Base-by-base conservation (phyloP, 1,140 invertebrate genomes). In the Chironomus tepperi region DNA sequence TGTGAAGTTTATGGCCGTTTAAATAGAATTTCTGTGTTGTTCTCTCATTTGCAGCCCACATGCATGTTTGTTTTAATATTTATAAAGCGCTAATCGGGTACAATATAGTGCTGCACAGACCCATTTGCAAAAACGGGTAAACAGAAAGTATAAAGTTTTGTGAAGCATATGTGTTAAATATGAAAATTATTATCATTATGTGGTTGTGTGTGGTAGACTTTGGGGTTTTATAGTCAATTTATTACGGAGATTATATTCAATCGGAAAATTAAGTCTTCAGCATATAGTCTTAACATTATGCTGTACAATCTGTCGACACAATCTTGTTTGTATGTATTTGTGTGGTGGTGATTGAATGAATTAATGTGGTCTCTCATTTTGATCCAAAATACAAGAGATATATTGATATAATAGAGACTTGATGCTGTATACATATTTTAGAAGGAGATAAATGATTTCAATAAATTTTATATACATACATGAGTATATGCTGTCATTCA, bases 401-500 rank as follows among this genome's bases (percentile, higher is more conserved):
- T 5, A 5, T 57, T 57, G 5, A 57, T n/a, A n/a, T n/a, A 57
- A 57, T 15, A 57, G 12, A n/a, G 47, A n/a, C 47, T 47, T 12
- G 47, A 57, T 57, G 12, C 12, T 12, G 15, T 10, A 12, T 12
- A 57, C n/a, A n/a, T n/a, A n/a, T n/a, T n/a, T 57, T 57, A 2
- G 24, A 57, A 12, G 1, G n/a, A 57, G 47, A 57, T 57, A 15
- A 57, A 57, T 57, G n/a, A 15, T 15, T 57, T 12, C 47, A n/a
- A 57, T n/a, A 57, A n/a, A 12, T 57, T n/a, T n/a, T 57, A 57
- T 57, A 57, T 57, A 57, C 43, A 47, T n/a, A 57, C 24, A 57
- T 57, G 47, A 12, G 12, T 9, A 47, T 47, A 7, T 10, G 15
- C 47, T n/a, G 12, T 57, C 47, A 15, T 57, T 57, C 47, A 57